Conservation (phyloP, 2,113 vertebrate species). For the Bubo scandiacus region DNA sequence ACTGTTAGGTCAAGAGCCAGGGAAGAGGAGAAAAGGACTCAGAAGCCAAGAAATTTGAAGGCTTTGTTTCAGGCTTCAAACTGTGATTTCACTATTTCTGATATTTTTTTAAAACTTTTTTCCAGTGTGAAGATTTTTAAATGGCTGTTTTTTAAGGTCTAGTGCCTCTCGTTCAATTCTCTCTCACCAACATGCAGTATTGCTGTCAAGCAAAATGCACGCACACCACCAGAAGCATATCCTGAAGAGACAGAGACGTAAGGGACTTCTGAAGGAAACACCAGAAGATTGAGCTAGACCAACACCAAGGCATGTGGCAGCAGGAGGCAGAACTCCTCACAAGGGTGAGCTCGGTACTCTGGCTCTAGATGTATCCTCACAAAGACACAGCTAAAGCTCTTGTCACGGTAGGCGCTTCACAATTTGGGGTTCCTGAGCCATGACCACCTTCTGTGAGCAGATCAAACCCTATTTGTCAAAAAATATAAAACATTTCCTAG, state of each 20-base stretch:
- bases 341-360: background rate
- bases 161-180: background rate
- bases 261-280: background rate
- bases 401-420: background rate
- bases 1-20: constrained; percentile 26
- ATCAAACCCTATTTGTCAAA: background rate
- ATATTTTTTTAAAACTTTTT: background rate
- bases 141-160: background rate
- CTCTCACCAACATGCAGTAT: background rate
- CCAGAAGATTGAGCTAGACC: background rate
- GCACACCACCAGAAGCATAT: background rate
- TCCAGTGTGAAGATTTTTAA: background rate
- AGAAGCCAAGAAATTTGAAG: background rate
- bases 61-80: background rate
- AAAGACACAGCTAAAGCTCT: background rate
- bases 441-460: background rate
- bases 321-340: background rate
- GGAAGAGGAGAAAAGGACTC: background rate
- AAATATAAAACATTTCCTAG: background rate
- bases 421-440: background rate
- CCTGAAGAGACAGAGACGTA: background rate
- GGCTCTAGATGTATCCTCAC: background rate
- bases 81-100: background rate
- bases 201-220: background rate
- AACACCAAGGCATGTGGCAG: fast-evolving